A percentile compares a stretch with the other conserved stretches of the same genome.
These are phyloP conservation scores for Thera obeliscata DNA, from an alignment of 2,888 invertebrate species.

Conservation along the genomic window DNA sequence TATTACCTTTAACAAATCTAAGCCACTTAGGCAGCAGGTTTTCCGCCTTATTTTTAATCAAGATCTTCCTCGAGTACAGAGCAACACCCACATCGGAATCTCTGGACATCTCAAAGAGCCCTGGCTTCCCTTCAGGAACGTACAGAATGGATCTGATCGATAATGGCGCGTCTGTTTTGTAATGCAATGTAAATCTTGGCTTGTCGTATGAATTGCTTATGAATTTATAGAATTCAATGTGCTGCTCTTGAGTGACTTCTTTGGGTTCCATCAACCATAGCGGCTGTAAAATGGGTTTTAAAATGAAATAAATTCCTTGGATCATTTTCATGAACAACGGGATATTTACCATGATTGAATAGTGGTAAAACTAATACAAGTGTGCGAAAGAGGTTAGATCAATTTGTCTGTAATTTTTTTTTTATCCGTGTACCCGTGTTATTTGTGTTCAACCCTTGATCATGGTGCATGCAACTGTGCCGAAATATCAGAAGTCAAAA, in stretches of 20 bases:
- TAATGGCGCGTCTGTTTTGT: slow-evolving; percentile 96
- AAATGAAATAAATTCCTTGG: background rate
- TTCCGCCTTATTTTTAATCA: slow-evolving; percentile 96
- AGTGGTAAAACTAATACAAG: too few species aligned
- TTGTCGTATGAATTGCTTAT: slow-evolving; percentile 93
- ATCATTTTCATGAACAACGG: too few species aligned
- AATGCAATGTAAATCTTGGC: slow-evolving; percentile 95
- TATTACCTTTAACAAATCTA: slow-evolving; percentile 93
- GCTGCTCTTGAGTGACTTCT: slow-evolving; percentile 92
- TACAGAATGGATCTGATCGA: slow-evolving; percentile 96
- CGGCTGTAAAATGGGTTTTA: slow-evolving; percentile 83
- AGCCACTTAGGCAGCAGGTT: slow-evolving; percentile 97
- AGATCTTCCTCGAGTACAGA: slow-evolving; percentile 95
- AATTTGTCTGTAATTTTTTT: too few species aligned
- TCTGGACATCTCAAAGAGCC: slow-evolving; percentile 94
- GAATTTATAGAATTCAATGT: slow-evolving; percentile 96
- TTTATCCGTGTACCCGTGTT: too few species aligned
- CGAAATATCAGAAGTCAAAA: too few species aligned
- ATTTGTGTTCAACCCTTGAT: too few species aligned
- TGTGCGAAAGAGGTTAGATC: too few species aligned
- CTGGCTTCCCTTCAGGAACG: slow-evolving; percentile 96
- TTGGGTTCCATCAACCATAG: slow-evolving; percentile 97
- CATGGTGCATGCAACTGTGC: too few species aligned
- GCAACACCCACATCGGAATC: slow-evolving; percentile 94
- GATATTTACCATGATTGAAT: too few species aligned